These are phyloP conservation scores for Paramormyrops kingsleyae DNA, from an alignment of 2,113 vertebrate genomes.

Conservation along the genomic window DNA sequence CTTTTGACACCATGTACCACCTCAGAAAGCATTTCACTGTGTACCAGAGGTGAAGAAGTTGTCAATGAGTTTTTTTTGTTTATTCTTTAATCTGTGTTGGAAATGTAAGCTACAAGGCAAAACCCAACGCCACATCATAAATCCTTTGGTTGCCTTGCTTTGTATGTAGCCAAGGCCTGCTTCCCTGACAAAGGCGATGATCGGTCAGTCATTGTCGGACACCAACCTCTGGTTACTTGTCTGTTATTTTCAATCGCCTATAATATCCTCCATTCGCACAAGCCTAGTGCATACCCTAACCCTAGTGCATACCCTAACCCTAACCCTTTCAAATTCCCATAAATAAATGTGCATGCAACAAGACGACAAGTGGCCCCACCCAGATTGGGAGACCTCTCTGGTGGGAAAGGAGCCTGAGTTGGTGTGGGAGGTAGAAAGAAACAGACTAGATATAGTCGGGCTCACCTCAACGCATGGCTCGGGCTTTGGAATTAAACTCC, in stretches of 20 bases:
- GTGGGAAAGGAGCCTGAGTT: neutral
- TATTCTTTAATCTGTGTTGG: neutral
- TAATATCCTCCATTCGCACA: neutral
- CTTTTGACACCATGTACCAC: neutral
- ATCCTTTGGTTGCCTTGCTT: neutral
- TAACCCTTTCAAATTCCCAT: neutral
- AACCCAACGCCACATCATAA: neutral
- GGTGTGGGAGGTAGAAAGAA: too few species aligned
- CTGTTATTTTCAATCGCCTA: neutral
- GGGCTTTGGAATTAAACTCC: too few species aligned
- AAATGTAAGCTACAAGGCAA: neutral
- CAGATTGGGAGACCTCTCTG: neutral
- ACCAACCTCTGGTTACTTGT: neutral
- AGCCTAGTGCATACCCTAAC: neutral
- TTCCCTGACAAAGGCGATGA: neutral
- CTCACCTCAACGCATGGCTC: too few species aligned
- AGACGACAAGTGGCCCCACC: neutral
- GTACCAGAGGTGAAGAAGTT: neutral
- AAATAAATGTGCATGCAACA: neutral
- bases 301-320: too few species aligned
- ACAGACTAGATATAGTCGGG: too few species aligned
- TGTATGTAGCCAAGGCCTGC: neutral
- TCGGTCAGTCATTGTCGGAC: neutral
- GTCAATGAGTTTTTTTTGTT: neutral
- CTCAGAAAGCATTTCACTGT: neutral